A percentile compares a stretch with the other conserved stretches of the same genome.
These are phyloP conservation scores for Eretmochelys imbricata DNA, from an alignment of 2,113 vertebrate genomes.

Conservation along the genomic window DNA sequence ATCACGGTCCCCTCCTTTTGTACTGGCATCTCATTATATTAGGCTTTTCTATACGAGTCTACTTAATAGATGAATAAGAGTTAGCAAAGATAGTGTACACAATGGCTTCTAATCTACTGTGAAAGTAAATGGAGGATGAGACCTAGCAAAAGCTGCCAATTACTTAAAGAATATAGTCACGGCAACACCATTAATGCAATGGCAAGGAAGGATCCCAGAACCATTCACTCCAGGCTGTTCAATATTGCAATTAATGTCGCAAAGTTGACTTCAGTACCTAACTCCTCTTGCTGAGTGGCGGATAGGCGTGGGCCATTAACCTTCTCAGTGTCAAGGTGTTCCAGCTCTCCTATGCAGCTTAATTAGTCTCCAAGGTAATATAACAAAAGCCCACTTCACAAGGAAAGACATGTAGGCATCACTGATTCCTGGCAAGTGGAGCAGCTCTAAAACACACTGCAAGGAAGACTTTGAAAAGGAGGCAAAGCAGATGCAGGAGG, in stretches of 20 bases:
- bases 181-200: constrained; percentile 7
- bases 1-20: neutral
- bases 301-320: neutral
- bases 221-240: neutral
- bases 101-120: neutral
- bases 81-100: neutral
- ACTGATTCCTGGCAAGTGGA: neutral
- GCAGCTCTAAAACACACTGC: neutral
- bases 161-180: constrained; percentile 23
- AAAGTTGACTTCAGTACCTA: neutral
- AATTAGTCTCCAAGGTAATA: constrained; percentile 26
- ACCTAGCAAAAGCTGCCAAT: constrained; percentile 14
- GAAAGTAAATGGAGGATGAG: constrained; percentile 11
- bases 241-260: neutral
- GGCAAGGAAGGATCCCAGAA: neutral
- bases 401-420: neutral
- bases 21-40: neutral
- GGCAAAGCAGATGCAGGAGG: neutral
- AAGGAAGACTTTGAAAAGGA: neutral
- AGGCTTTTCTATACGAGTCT: neutral
- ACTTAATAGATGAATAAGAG: neutral
- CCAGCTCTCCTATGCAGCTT: neutral
- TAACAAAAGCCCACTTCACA: neutral
- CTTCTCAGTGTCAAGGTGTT: neutral
- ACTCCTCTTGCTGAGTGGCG: neutral